Evolutionary conservation across 2,797 vertebrate genomes (phyloP), one percentile per base, ranked within the genome.

Genomic region (Staurois parvus): DNA sequence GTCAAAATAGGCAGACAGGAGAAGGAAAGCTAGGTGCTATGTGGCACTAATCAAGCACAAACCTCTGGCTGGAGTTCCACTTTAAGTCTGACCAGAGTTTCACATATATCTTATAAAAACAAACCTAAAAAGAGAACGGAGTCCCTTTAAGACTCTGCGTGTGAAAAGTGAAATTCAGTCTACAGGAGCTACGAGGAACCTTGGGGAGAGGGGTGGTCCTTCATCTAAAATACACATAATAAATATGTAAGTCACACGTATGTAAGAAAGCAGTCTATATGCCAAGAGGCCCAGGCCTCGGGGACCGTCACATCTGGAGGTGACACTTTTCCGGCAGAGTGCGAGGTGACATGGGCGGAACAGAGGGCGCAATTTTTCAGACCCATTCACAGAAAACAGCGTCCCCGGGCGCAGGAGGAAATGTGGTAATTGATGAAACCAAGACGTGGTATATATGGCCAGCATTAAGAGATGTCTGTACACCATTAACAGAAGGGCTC

Each of bases 201-300:
- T 29, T n/a, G n/a, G 74, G 48, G 37, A 21, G 68, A 37, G 34
- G 7, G 34, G 34, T 6, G 34, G 32, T 3, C 21, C 9, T 29
- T 70, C 3, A 21, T 72, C 74, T 83, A 48, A 29, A 74, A 48
- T 66, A 66, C 64, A 84, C 64, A 72, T 84, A 62, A 78, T 79
- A 78, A 72, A 84, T 79, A 59, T 45, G 34, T 13, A 56, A 72
- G 48, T 30, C 19, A 45, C 67, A 34, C 34, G 15, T 40, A 64
- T 40, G 67, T 13, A 84, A 76, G 29, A 84, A 76, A 84, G 30
- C 13, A 21, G 45, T 72, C 13, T 34, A 29, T 37, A 75, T 72
- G 83, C 67, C 48, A 72, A 84, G 34, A 79, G 52, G 56, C 34
- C 32, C 64, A 0, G 29, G 30, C 19, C 30, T 34, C 13, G 48